Base-by-base conservation (phyloP, 1,140 invertebrate genomes). In the Drosophila equinoxialis region DNA sequence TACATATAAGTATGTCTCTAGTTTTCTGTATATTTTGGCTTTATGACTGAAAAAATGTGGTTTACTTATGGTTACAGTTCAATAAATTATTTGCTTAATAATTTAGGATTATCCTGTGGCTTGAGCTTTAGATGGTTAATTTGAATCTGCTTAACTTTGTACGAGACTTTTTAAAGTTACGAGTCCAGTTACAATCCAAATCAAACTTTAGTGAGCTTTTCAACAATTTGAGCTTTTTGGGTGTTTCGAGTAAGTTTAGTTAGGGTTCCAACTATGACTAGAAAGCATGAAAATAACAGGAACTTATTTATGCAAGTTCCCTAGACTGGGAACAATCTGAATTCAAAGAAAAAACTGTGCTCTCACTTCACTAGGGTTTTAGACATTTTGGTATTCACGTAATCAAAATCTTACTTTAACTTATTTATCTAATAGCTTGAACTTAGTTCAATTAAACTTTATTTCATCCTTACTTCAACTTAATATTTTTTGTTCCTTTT, bases 281-380 rank as follows among this genome's bases (percentile, higher is more conserved):
- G 4, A 48, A 51, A 51, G 45, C 45, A 23, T 23, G 0, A 51
- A 51, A 51, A 51, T 51, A 51, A 51, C 45, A 51, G 45, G 45
- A 51, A 11, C 4, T 51, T 51, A 23, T 10, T 51, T 51, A 13
- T 13, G 37, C 37, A 4, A 11, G 35, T 23, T 23, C 20, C 20
- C 1, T 23, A 23, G 20, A 23, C 20, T 3, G 35, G 35, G 8
- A 37, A 37, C 8, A 13, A 13, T 1, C 37, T 3, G n/a, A 39
- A 13, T 13, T 5, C 0, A 39, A 39, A 30, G 3, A 3, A 23
- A 26, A 30, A 30, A 30, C 30, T 30, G 30, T 5, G 0, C 30
- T 6, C 30, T 6, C 30, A 6, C 5, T 6, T 26, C 3, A 26
- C 30, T 6, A 23, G 2, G 1, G 20, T 23, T 30, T 6, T 6